These are phyloP conservation scores for Hassar affinis DNA, from an alignment of 2,113 vertebrate species.

Conservation along the genomic window DNA sequence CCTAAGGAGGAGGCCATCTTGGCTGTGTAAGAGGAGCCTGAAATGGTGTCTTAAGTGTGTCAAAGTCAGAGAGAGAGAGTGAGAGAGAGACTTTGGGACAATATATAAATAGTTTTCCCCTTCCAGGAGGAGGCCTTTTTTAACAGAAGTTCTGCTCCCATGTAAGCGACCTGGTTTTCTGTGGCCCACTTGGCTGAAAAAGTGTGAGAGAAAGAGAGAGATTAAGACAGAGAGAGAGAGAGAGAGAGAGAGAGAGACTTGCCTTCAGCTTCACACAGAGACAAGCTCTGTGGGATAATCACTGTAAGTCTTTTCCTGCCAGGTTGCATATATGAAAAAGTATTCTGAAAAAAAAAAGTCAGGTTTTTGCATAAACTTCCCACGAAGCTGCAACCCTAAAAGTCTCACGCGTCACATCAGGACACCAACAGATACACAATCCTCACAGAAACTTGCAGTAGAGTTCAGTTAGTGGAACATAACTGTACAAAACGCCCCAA, in stretches of 20 bases:
- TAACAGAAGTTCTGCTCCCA: conserved; percentile 62
- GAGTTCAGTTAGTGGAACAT: background rate
- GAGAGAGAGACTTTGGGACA: conserved; percentile 72
- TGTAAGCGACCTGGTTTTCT: conserved; percentile 74
- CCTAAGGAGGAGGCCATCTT: conserved; percentile 1
- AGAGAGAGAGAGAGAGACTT: conserved; percentile 30
- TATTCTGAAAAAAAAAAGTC: background rate
- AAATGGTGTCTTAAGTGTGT: conserved; percentile 68
- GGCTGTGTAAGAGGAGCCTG: conserved; percentile 57
- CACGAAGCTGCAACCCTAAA: background rate
- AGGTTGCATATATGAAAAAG: conserved; percentile 16
- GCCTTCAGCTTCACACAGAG: conserved; percentile 29
- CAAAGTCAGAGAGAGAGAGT: conserved; percentile 63
- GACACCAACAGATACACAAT: background rate
- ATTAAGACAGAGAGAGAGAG: conserved; percentile 37
- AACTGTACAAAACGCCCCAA: background rate
- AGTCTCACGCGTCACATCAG: background rate
- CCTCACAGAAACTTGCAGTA: background rate
- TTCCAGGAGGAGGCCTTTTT: conserved; percentile 69
- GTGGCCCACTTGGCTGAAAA: conserved; percentile 67
- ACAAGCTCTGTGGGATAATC: conserved; percentile 28
- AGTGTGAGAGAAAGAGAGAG: conserved; percentile 40
- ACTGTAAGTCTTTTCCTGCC: conserved; percentile 19
- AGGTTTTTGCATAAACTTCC: background rate
- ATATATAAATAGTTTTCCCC: conserved; percentile 75